These are phyloP conservation scores for Mamestra configurata DNA, from an alignment of 1,140 invertebrate species.

Conservation along the genomic window DNA sequence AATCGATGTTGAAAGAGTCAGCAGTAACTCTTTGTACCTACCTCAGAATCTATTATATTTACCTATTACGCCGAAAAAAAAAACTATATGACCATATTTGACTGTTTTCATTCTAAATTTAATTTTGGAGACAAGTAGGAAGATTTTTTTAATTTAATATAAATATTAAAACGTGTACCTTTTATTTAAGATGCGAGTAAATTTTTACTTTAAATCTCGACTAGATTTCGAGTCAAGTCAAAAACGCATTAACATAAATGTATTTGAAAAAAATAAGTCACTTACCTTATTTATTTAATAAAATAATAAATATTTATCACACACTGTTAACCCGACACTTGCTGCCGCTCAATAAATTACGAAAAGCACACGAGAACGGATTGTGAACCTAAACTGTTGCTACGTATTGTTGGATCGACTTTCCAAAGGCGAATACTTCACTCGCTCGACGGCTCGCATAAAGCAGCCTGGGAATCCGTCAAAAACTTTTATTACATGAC, in stretches of 20 bases:
- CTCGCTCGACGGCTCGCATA: constrained; percentile 7
- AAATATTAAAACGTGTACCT: too few species aligned
- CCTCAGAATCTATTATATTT: too few species aligned
- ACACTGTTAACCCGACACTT: background rate
- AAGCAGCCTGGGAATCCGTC: constrained; percentile 24
- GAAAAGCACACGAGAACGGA: constrained; percentile 6
- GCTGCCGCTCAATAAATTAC: background rate
- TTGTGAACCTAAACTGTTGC: background rate
- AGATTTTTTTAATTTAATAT: too few species aligned
- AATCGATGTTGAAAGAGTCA: constrained; percentile 19
- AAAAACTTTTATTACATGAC: constrained; percentile 41
- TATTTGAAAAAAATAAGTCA: background rate
- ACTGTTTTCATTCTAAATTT: too few species aligned
- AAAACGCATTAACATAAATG: background rate
- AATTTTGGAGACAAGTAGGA: too few species aligned
- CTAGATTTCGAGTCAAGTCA: background rate
- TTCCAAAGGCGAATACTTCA: constrained; percentile 44
- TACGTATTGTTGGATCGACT: constrained; percentile 44
- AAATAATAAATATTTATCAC: background rate
- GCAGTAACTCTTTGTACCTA: background rate
- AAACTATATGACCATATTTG: too few species aligned
- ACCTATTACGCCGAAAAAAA: too few species aligned
- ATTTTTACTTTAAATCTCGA: background rate
- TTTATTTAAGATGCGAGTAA: background rate
- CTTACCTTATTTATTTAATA: constrained; percentile 25